Evolutionary conservation across 2,797 vertebrate species (phyloP).

Genomic region (Mareca penelope): DNA sequence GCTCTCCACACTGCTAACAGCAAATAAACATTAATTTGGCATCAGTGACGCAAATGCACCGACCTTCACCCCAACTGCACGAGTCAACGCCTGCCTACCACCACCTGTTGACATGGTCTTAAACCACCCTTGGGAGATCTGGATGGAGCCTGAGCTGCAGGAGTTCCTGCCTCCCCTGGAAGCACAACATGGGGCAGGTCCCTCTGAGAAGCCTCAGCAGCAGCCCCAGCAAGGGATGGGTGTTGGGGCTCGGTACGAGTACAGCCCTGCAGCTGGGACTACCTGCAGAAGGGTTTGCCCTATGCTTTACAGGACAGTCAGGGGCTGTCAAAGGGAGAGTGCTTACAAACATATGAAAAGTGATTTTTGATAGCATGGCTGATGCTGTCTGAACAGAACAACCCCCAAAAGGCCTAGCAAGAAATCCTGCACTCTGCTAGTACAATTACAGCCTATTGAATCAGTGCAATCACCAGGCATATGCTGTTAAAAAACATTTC

Average conservation of each 20-base stretch:
- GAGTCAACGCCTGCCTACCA: neutral
- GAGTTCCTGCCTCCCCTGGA: neutral
- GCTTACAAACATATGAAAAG: neutral
- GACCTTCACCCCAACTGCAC: neutral
- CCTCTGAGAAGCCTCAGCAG: neutral
- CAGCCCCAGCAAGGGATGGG: neutral
- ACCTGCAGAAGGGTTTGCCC: neutral
- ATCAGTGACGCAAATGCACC: neutral
- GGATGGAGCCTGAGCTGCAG: neutral
- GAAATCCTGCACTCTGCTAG: neutral
- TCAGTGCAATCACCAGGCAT: neutral
- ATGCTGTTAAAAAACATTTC: neutral
- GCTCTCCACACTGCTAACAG: too few relatives aligned
- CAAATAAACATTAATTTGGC: neutral
- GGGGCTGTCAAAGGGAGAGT: neutral
- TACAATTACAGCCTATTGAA: neutral
- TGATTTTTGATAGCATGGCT: neutral
- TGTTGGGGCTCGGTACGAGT: neutral
- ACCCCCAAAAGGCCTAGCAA: neutral
- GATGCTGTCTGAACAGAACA: neutral
- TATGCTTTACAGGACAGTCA: neutral
- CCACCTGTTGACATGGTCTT: neutral
- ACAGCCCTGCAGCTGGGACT: fast-evolving
- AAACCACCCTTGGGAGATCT: neutral
- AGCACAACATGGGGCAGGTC: fast-evolving